Conservation (phyloP, 2,888 invertebrate genomes). For the Macrosiphum euphorbiae region DNA sequence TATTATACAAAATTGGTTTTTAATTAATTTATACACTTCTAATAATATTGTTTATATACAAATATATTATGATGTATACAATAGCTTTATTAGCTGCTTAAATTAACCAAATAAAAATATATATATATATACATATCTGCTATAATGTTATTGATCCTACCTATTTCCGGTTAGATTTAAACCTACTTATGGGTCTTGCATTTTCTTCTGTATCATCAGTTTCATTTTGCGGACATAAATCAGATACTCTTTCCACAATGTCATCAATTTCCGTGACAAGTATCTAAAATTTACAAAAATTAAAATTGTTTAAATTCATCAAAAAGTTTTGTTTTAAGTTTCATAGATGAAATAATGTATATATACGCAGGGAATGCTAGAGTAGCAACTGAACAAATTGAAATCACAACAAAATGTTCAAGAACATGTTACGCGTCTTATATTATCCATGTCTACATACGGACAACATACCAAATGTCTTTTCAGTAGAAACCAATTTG, state of each 20-base stretch:
- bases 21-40: slow-evolving; percentile 46
- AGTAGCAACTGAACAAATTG: neutral
- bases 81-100: slow-evolving; percentile 49
- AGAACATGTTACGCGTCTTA: neutral
- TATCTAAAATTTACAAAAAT: slow-evolving; percentile 28
- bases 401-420: neutral
- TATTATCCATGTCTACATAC: no score
- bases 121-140: neutral
- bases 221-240: slow-evolving; percentile 12
- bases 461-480: no score
- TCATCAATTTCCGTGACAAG: slow-evolving; percentile 57
- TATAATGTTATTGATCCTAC: slow-evolving; percentile 6
- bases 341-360: neutral
- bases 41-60: slow-evolving; percentile 30
- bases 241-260: slow-evolving; percentile 47
- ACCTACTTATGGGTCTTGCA: slow-evolving; percentile 34
- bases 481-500: no score
- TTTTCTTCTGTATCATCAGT: neutral
- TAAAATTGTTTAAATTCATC: neutral
- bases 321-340: neutral
- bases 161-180: slow-evolving; percentile 49
- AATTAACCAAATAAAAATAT: slow-evolving; percentile 9
- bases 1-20: slow-evolving; percentile 43
- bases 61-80: slow-evolving; percentile 32
- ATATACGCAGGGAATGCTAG: neutral